Evolutionary conservation across 2,888 invertebrate genomes (phyloP).

Genomic region (Zaprionus bogoriensis): DNA sequence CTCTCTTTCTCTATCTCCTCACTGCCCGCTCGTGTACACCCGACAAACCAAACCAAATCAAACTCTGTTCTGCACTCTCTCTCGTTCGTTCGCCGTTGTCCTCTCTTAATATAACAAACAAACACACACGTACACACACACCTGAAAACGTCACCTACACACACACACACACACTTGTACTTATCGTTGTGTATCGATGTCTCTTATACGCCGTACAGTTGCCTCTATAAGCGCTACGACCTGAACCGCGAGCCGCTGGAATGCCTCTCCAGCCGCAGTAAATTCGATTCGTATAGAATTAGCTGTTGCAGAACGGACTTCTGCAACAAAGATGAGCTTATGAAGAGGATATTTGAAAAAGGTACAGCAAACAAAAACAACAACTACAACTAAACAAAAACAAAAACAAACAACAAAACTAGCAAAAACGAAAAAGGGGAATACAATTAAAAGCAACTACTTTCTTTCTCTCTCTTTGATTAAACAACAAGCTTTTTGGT

Average conservation of each 20-base stretch:
- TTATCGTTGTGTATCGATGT: conserved; percentile 34
- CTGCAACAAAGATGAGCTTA: conserved; percentile 83
- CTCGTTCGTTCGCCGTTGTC: conserved; percentile 35
- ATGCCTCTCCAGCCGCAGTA: conserved; percentile 82
- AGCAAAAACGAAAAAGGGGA: conserved; percentile 35
- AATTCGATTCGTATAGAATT: conserved; percentile 81
- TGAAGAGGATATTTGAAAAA: conserved; percentile 81
- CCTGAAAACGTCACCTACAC: no score
- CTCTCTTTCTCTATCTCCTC: conserved; percentile 2
- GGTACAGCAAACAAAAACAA: conserved; percentile 70
- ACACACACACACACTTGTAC: conserved; percentile 19
- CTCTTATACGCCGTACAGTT: conserved; percentile 66
- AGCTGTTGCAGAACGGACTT: conserved; percentile 83
- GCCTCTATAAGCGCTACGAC: conserved; percentile 82
- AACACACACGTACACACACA: conserved; percentile 5
- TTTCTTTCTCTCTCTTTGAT: conserved; percentile 20
- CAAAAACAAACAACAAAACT: conserved; percentile 35
- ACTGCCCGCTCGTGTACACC: conserved; percentile 16
- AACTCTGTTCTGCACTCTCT: conserved; percentile 23
- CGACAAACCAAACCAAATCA: conserved; percentile 20
- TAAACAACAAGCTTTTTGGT: conserved; percentile 40
- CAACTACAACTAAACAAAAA: conserved; percentile 30
- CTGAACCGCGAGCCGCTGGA: conserved; percentile 82
- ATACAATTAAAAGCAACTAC: conserved; percentile 38
- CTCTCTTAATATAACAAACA: conserved; percentile 18